Base-by-base conservation (phyloP, 2,888 invertebrate species). In the Leptogaster cylindrica region DNA sequence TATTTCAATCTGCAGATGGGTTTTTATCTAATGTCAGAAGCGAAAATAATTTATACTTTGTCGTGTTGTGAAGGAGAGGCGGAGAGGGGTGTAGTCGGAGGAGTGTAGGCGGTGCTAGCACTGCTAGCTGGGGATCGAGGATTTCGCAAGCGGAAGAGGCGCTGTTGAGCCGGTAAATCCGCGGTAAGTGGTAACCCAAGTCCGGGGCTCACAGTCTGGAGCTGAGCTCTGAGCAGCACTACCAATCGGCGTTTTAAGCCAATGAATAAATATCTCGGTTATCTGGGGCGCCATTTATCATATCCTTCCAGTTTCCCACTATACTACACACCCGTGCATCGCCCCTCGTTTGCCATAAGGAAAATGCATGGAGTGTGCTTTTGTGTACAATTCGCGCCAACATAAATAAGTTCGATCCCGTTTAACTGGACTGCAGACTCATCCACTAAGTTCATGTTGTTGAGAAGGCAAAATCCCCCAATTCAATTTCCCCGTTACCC, bases 221-320 rank as follows among this genome's bases (percentile, higher is more conserved):
- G 10, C 41, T n/a, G n/a, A n/a, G 25, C n/a, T 10, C 2, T 14
- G 63, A 8, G 8, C 28, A 46, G 20, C 10, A 55, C 18, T 46
- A n/a, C n/a, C n/a, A 46, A 20, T 46, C 50, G 63, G 27, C 67
- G 39, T 67, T 67, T 67, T 63, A 65, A 68, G 65, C 58, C 63
- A 52, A 68, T 66, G 68, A 68, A 68, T 68, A 68, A 68, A 68
- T 68, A 68, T 63, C n/a, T n/a, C n/a, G 66, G 66, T 39, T 68
- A 66, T 68, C 68, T 68, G 2, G 61, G 50, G 52, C 23, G 50
- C 66, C 51, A 68, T 68, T 66, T 68, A 68, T 68, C 66, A 68
- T 68, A 41, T 66, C 50, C 65, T 46, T 16, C 14, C 41, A 18
- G 50, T 14, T 33, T 44, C 23, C 25, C 31, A n/a, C 39, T 16